Base-by-base conservation (phyloP, 2,797 vertebrate species). In the Florisuga fusca region DNA sequence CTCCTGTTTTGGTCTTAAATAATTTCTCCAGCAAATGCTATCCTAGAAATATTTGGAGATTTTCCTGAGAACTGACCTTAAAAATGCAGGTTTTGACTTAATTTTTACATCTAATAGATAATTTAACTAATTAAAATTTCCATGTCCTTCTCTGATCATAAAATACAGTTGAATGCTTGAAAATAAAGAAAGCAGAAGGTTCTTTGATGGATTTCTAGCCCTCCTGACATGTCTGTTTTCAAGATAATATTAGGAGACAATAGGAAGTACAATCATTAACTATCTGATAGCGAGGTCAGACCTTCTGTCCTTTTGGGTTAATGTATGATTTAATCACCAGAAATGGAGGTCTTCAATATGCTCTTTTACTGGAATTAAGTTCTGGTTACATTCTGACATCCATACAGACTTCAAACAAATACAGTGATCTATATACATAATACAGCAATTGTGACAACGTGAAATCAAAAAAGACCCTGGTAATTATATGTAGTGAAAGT, bases 251-350 rank as follows among this genome's bases (percentile, higher is more conserved):
- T 92, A 77, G 38, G 72, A 92, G 77, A 95, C 75, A 83, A 85
- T 50, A 83, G n/a, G 53, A 94, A 86, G 36, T 33, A 55, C 85
- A 85, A 89, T 81, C 79, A 87, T 87, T 95, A 89, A 87, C 89
- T 95, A 89, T 89, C 87, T 93, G 66, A 12, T 63, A 81, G 82
- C 67, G 69, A 87, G 89, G 82, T 76, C 91, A 94, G 91, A 91
- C 87, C 92, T 89, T 81, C 78, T 85, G 73, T 83, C 82, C 94
- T 87, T n/a, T 78, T 36, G 62, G 75, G 87, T 94, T 94, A 92
- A 89, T 81, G 55, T 62, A 48, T 84, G 89, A 86, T 90, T 95
- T 86, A 91, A 91, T 95, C 79, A 95, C 33, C 66, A 75, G 69
- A 93, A 93, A 90, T 87, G 67, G 88, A 96, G 81, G 78, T 73